Conservation (phyloP, 2,797 vertebrate species). For the Smutsia gigantea region DNA sequence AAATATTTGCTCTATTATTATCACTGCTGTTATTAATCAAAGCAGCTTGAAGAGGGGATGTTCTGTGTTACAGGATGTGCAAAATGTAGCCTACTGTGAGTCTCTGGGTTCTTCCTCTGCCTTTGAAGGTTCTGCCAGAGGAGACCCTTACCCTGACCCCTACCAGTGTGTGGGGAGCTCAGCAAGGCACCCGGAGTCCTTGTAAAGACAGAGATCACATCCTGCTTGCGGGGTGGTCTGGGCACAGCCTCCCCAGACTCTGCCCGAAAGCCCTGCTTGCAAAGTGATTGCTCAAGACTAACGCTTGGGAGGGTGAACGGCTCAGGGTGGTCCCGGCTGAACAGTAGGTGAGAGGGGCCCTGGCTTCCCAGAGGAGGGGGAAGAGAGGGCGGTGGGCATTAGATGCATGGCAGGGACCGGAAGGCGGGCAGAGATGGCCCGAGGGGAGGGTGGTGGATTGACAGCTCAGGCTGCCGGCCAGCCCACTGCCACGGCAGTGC, state of each 20-base stretch:
- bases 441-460: too few species aligned
- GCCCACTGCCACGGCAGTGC: rapidly evolving
- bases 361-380: not conserved
- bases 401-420: rapidly evolving
- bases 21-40: not conserved
- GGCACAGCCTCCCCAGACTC: not conserved
- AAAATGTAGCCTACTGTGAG: not conserved
- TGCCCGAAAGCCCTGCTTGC: not conserved
- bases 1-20: not conserved
- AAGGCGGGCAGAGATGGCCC: not conserved
- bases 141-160: not conserved
- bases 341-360: not conserved
- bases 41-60: not conserved
- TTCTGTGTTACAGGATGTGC: not conserved
- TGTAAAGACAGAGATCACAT: not conserved
- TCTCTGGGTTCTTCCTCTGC: not conserved
- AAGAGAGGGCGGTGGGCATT: not conserved
- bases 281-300: not conserved
- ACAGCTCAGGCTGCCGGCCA: not conserved
- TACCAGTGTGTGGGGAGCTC: not conserved
- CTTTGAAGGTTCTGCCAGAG: not conserved
- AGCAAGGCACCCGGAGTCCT: rapidly evolving
- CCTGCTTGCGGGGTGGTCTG: not conserved
- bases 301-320: not conserved
- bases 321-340: not conserved